These are phyloP conservation scores for Sphaerophoria taeniata DNA, from an alignment of 2,888 invertebrate genomes.

Conservation along the genomic window DNA sequence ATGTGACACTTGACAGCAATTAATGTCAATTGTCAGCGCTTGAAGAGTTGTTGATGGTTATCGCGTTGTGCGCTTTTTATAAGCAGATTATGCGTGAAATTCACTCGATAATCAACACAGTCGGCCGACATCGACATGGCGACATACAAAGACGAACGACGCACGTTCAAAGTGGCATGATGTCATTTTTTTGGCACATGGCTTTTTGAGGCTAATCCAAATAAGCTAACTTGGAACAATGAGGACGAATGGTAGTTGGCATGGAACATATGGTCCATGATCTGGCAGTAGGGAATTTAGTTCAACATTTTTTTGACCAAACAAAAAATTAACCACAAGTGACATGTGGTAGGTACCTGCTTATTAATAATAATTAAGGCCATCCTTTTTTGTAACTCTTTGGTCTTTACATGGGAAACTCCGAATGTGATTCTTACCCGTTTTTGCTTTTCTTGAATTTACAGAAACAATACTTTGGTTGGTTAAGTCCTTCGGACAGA, in stretches of 20 bases:
- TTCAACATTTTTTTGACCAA: constrained; percentile 6
- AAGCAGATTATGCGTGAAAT: constrained; percentile 62
- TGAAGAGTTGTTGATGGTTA: constrained; percentile 10
- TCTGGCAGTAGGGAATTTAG: constrained; percentile 47
- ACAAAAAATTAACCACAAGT: constrained; percentile 1
- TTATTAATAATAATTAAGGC: constrained; percentile 24
- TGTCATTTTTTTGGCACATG: constrained; percentile 57
- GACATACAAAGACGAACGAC: background rate
- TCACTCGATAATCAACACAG: constrained; percentile 59
- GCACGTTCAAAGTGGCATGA: constrained; percentile 39
- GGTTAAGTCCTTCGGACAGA: too few relatives aligned
- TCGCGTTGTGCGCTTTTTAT: constrained; percentile 8
- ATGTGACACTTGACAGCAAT: constrained; percentile 48
- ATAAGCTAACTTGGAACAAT: constrained; percentile 46
- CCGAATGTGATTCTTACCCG: too few relatives aligned
- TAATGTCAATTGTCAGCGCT: constrained; percentile 54
- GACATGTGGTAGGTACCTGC: constrained; percentile 54
- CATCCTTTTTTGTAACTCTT: constrained; percentile 39
- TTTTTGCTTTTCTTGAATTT: too few relatives aligned
- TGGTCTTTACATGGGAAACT: background rate
- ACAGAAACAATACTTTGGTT: too few relatives aligned
- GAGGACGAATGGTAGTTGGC: constrained; percentile 31
- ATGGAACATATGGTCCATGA: constrained; percentile 29
- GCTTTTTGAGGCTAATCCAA: constrained; percentile 29
- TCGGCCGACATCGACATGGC: too few relatives aligned